Conservation (phyloP, 92 coral and sea anemone species). For the Anthopleura xanthogrammica region DNA sequence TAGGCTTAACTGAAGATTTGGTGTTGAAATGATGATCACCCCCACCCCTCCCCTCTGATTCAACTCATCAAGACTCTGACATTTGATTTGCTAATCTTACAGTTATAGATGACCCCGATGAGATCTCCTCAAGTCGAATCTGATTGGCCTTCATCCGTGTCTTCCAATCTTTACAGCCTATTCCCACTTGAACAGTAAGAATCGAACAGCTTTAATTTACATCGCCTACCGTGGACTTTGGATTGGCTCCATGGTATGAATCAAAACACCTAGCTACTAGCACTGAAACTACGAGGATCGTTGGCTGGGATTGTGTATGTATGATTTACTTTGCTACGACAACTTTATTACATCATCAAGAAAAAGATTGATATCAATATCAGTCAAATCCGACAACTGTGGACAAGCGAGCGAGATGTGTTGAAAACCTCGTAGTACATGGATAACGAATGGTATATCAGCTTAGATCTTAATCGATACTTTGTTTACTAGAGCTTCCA, state of each 20-base stretch:
- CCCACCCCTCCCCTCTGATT: neutral
- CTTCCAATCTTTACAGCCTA: neutral
- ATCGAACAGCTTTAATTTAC: neutral
- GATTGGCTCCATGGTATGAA: too few species aligned
- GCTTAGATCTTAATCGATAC: neutral
- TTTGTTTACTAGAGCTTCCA: neutral
- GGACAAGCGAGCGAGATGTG: neutral
- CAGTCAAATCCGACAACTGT: neutral
- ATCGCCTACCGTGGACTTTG: neutral
- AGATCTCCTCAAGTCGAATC: constrained; percentile 3
- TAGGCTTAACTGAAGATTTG: constrained; percentile 1
- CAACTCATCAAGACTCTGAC: neutral
- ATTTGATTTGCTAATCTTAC: constrained; percentile 16
- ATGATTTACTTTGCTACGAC: too few species aligned
- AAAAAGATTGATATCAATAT: neutral
- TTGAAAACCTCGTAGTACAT: neutral
- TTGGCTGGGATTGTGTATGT: too few species aligned
- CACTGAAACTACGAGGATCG: neutral
- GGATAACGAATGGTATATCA: neutral
- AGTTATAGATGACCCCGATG: constrained; percentile 29
- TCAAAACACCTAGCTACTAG: neutral
- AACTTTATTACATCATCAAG: neutral
- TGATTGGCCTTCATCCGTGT: constrained; percentile 17
- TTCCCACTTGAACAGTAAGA: neutral
- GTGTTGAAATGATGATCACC: neutral